These are phyloP conservation scores for Chymomyza costata DNA, from an alignment of 1,140 invertebrate species.

Conservation along the genomic window DNA sequence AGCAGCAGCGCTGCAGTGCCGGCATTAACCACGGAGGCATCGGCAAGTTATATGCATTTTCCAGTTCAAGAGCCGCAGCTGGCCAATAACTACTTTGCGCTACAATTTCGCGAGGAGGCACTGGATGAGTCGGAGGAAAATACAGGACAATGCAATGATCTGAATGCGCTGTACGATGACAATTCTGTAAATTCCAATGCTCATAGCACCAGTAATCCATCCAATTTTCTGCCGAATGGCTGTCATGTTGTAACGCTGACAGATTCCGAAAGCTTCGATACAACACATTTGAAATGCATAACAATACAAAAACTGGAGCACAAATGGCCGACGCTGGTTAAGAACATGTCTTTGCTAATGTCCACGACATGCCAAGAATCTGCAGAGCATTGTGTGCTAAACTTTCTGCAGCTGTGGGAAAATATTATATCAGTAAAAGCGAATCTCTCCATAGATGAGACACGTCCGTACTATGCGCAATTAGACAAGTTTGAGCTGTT, in stretches of 20 bases:
- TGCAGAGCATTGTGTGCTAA: conserved; percentile 83
- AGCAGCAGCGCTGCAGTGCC: conserved; percentile 18
- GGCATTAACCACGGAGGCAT: conserved; percentile 31
- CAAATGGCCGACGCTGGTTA: conserved; percentile 87
- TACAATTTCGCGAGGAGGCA: conserved; percentile 55
- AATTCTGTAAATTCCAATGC: no score
- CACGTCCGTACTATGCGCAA: conserved; percentile 90
- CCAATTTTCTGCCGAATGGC: conserved; percentile 55
- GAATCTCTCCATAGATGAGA: conserved; percentile 91
- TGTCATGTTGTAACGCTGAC: conserved; percentile 83
- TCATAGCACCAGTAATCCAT: conserved; percentile 11
- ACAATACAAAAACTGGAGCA: conserved; percentile 89
- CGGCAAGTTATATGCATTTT: conserved; percentile 61
- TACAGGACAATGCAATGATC: conserved; percentile 18
- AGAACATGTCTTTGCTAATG: conserved; percentile 80
- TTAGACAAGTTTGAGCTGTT: conserved; percentile 87
- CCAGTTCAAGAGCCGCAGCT: conserved; percentile 59
- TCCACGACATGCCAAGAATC: conserved; percentile 77
- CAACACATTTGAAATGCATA: conserved; percentile 87
- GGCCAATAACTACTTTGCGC: conserved; percentile 69
- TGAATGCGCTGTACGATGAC: conserved; percentile 11
- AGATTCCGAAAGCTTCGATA: conserved; percentile 87
- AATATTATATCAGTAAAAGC: conserved; percentile 94
- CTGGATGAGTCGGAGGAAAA: conserved; percentile 1
- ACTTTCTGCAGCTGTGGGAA: conserved; percentile 90